A percentile compares a stretch with the other conserved stretches of the same genome.
These are phyloP conservation scores for Gymnopithys bicolor DNA, from an alignment of 2,797 vertebrate genomes.

Conservation along the genomic window DNA sequence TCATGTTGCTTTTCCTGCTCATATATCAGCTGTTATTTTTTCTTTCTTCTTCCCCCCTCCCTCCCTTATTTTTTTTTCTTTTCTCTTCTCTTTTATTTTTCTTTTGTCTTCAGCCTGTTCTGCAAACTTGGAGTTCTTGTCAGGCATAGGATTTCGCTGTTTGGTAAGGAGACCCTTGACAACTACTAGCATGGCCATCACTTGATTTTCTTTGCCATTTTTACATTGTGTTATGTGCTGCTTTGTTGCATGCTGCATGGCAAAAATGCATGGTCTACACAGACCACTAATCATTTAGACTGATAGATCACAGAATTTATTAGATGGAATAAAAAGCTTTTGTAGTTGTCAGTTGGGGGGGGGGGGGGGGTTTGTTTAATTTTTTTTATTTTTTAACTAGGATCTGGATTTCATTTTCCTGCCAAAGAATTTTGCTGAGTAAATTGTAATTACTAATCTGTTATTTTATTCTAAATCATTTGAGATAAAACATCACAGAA, in stretches of 20 bases:
- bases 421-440: not conserved
- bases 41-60: not conserved
- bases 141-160: conserved; percentile 90
- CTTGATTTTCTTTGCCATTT: conserved; percentile 77
- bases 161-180: conserved; percentile 85
- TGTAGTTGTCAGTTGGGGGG: not conserved
- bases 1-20: conserved; percentile 80
- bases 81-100: conserved; percentile 77
- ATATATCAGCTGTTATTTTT: conserved; percentile 79
- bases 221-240: conserved; percentile 68
- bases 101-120: conserved; percentile 84
- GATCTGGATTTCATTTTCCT: conserved; percentile 3
- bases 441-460: not conserved
- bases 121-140: conserved; percentile 90
- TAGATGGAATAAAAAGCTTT: not conserved
- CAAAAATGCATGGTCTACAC: conserved; percentile 69
- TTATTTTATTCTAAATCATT: not conserved
- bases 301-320: not conserved
- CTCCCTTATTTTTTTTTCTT: conserved; percentile 29
- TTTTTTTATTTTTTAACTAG: not conserved
- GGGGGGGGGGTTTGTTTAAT: not conserved
- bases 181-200: conserved; percentile 75
- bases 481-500: not conserved
- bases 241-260: conserved; percentile 77
- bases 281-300: conserved; percentile 39